Base-by-base conservation (phyloP, 92 coral and sea anemone genomes). In the Zoanthus sociatus region DNA sequence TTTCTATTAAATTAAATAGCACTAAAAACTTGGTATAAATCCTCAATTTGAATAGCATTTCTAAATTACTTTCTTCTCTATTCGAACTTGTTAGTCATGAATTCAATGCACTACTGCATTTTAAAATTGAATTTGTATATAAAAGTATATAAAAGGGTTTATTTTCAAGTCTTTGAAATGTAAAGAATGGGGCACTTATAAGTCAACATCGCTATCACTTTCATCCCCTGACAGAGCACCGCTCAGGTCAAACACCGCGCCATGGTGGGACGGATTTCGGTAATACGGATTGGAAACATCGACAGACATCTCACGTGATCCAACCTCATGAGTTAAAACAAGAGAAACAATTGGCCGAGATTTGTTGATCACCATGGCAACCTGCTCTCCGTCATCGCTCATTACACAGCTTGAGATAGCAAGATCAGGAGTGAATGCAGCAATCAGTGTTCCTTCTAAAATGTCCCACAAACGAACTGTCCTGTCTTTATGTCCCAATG, bases 341-440 rank as follows among this genome's bases (percentile, higher is more conserved):
- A 97, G 94, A 55, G 98, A 95, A 60, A 96, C 95, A 85, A 97
- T 95, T 78, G 98, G 98, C 20, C 95, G 96, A 58, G 99, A 96
- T 77, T 95, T 97, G 86, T 97, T 92, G 26, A 97, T 95, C 79
- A 96, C 99, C 95, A 97, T 89, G 89, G 90, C 99, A 78, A 97
- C 97, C 87, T 93, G 96, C 60, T 97, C 96, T 1, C 99, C 99
- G 72, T 97, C 98, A 86, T 97, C 99, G 70, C 92, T 93, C 83
- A 97, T 50, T 76, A 96, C 96, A 79, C 99, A 97, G 92, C 92
- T 94, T 64, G 99, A 97, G n/a, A 97, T 95, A 26, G 99, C 92
- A 17, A 95, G 92, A 87, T 97, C 99, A 31, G 99, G 96, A 18
- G 99, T 97, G 73, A 97, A 97, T 48, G 95, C 94, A 15, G 95